phyloP scores from a whole-genome alignment of 1,140 invertebrate species.

The Megalonaias nervosa region DNA sequence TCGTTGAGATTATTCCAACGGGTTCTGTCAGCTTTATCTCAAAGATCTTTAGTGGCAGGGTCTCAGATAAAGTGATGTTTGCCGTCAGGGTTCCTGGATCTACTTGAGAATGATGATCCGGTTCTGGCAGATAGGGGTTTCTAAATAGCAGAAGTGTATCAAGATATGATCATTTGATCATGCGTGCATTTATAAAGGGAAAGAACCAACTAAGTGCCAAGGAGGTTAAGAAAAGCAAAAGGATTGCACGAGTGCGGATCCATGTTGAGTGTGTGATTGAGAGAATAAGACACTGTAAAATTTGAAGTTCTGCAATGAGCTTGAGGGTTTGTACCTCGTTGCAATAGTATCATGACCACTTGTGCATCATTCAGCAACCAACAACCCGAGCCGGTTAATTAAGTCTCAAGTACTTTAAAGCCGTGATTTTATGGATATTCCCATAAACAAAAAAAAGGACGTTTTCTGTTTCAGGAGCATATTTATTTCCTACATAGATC shows the following conservation, averaged over 20 bases:
- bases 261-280: too few species aligned
- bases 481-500: too few species aligned
- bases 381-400: too few species aligned
- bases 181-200: constrained; percentile 32
- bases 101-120: constrained; percentile 32
- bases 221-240: constrained; percentile 2
- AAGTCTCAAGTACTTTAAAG: too few species aligned
- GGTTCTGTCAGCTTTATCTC: constrained; percentile 34
- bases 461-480: too few species aligned
- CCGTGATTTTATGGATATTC: too few species aligned
- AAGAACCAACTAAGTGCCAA: constrained; percentile 6
- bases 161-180: constrained; percentile 14
- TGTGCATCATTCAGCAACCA: too few species aligned
- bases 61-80: constrained; percentile 38
- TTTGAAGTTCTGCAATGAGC: too few species aligned
- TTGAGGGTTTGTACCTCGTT: too few species aligned
- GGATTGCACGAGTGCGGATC: neutral
- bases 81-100: constrained; percentile 16
- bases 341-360: too few species aligned
- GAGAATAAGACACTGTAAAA: too few species aligned
- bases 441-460: too few species aligned
- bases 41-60: constrained; percentile 32
- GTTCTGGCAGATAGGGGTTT: constrained; percentile 40
- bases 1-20: constrained; percentile 31
- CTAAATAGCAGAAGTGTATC: constrained; percentile 19